Percentiles rank a stretch among this genome's conserved stretches.
phyloP scores from a whole-genome alignment of 2,888 invertebrate species.

The Amiota communis region DNA sequence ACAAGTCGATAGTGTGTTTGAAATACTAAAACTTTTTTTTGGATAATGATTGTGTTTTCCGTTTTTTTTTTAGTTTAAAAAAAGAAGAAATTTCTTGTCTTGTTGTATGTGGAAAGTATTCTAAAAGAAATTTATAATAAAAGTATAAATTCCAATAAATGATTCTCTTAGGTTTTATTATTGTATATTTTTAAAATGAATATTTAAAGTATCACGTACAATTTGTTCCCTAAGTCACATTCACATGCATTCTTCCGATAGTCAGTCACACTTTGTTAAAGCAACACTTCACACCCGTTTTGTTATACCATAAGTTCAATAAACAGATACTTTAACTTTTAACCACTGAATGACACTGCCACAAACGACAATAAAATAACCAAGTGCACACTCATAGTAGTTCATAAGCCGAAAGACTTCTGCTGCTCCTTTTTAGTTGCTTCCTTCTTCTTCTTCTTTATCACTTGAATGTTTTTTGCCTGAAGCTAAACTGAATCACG shows the following conservation, averaged over 20 bases:
- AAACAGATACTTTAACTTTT: constrained; percentile 7
- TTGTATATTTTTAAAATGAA: too few species aligned
- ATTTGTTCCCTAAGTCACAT: too few species aligned
- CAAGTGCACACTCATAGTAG: too few species aligned
- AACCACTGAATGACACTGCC: not conserved
- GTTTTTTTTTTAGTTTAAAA: too few species aligned
- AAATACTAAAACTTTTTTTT: too few species aligned
- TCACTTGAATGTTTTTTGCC: not conserved
- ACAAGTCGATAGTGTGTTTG: not conserved
- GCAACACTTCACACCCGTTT: not conserved
- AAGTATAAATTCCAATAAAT: not conserved
- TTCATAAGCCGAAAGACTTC: constrained; percentile 3
- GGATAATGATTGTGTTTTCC: too few species aligned
- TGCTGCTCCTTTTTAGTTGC: not conserved
- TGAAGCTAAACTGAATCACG: constrained; percentile 4
- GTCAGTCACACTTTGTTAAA: not conserved
- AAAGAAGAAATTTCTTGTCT: not conserved
- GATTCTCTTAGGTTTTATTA: too few species aligned
- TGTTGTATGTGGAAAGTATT: too few species aligned
- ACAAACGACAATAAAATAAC: too few species aligned
- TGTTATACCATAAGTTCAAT: constrained; percentile 5
- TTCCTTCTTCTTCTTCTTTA: constrained; percentile 1
- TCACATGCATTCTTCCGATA: too few species aligned
- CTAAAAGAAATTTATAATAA: not conserved
- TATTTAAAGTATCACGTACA: too few species aligned